These are phyloP conservation scores for Tachystola acroxantha DNA, from an alignment of 2,888 invertebrate species.

Conservation along the genomic window DNA sequence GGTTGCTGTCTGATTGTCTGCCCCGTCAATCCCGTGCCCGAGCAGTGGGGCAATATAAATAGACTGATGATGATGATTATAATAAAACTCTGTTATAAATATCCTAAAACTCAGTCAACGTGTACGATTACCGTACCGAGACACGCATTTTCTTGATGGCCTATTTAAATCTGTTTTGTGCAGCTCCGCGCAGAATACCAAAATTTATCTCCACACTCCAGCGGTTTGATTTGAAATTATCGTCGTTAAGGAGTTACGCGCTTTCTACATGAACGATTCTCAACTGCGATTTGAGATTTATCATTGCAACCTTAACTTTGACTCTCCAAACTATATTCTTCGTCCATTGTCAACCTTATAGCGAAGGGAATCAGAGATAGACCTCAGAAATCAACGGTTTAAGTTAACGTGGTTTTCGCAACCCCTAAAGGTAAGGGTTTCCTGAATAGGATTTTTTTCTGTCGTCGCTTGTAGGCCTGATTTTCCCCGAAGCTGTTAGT, in stretches of 20 bases:
- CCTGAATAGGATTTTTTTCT: constrained; percentile 38
- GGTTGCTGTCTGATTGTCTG: too few species aligned
- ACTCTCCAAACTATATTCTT: too few species aligned
- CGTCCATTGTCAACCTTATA: too few species aligned
- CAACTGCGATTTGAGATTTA: constrained; percentile 57
- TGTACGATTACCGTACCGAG: neutral
- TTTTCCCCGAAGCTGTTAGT: constrained; percentile 42
- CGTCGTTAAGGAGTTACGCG: constrained; percentile 59
- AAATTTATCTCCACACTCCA: constrained; percentile 56
- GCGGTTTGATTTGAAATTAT: constrained; percentile 56
- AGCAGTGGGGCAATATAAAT: too few species aligned
- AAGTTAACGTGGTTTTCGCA: constrained; percentile 19
- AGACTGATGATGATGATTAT: too few species aligned
- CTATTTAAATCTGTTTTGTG: constrained; percentile 58
- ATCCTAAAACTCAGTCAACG: neutral
- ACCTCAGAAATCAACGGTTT: constrained; percentile 4
- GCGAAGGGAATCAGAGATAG: constrained; percentile 3
- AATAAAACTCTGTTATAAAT: too few species aligned
- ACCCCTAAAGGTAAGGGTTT: constrained; percentile 49
- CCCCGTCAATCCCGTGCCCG: too few species aligned
- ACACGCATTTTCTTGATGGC: constrained; percentile 30
- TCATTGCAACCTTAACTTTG: constrained; percentile 30
- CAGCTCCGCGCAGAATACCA: constrained; percentile 31
- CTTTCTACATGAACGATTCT: constrained; percentile 50
- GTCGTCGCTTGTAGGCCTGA: constrained; percentile 31